phyloP scores from a whole-genome alignment of 2,797 vertebrate species.

The Scyliorhinus canicula region DNA sequence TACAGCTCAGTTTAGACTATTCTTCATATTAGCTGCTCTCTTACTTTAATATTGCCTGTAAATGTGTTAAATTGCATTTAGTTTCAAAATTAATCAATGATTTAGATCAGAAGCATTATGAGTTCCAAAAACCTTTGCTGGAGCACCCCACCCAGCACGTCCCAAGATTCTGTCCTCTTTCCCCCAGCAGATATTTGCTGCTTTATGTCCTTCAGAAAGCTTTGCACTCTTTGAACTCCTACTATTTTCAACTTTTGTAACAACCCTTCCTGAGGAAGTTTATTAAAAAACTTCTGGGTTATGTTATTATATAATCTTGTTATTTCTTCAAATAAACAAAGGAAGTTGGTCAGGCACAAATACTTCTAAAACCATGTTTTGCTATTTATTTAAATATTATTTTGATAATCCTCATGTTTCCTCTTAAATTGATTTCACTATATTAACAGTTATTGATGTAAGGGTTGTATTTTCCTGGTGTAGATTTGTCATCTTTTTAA shows the following conservation, averaged over 20 bases:
- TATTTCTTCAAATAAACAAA: constrained; percentile 1
- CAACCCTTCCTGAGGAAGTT: not conserved
- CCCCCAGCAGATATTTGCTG: not conserved
- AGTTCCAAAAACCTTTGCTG: not conserved
- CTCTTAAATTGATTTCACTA: not conserved
- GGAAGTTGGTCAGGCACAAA: not conserved
- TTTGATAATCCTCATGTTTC: not conserved
- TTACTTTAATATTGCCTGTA: no score
- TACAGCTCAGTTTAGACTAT: not conserved
- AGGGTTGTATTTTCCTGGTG: not conserved
- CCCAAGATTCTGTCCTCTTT: not conserved
- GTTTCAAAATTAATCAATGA: not conserved
- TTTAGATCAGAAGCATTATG: not conserved
- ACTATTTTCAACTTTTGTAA: not conserved
- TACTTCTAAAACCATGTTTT: not conserved
- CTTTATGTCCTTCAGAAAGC: not conserved
- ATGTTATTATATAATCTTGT: not conserved
- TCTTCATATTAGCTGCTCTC: not conserved
- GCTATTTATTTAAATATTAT: not conserved
- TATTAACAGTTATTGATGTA: not conserved
- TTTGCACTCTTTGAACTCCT: not conserved
- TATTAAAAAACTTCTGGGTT: not conserved
- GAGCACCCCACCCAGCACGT: not conserved
- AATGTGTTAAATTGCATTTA: not conserved
- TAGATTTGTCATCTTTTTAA: not conserved